These are phyloP conservation scores for Athalia cordata DNA, from an alignment of 2,888 invertebrate genomes.

Conservation along the genomic window DNA sequence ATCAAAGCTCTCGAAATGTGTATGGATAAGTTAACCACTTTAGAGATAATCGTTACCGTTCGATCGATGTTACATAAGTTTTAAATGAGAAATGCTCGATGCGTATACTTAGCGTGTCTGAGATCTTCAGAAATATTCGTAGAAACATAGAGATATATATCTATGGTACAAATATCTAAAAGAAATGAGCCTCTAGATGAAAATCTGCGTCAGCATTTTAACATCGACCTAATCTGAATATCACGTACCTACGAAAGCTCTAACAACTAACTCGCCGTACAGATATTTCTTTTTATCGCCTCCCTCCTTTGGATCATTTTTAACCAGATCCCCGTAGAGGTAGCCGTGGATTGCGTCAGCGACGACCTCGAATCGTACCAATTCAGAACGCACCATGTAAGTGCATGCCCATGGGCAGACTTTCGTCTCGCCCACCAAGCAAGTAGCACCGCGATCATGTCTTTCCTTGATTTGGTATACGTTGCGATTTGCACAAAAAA, in stretches of 20 bases:
- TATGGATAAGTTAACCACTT: background rate
- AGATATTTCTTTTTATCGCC: background rate
- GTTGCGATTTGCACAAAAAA: background rate
- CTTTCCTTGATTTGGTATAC: constrained; percentile 40
- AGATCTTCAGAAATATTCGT: too few relatives aligned
- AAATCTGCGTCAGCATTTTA: too few relatives aligned
- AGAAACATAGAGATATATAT: too few relatives aligned
- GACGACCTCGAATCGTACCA: constrained; percentile 59
- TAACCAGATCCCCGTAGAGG: constrained; percentile 23
- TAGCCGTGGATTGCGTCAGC: constrained; percentile 58
- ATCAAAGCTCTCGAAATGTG: constrained; percentile 8
- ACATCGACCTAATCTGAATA: background rate
- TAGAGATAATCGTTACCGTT: background rate
- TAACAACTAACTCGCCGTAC: background rate
- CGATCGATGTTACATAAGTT: background rate
- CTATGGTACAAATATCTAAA: too few relatives aligned
- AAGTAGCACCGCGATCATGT: constrained; percentile 26
- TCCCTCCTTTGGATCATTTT: background rate
- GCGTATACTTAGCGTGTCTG: too few relatives aligned
- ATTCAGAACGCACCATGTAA: constrained; percentile 64
- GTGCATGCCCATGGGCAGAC: constrained; percentile 64
- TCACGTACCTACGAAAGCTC: background rate
- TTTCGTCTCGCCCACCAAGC: constrained; percentile 61
- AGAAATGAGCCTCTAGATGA: too few relatives aligned
- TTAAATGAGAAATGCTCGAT: too few relatives aligned